Base-by-base conservation (phyloP, 1,140 invertebrate species). In the Hormaphis cornu region DNA sequence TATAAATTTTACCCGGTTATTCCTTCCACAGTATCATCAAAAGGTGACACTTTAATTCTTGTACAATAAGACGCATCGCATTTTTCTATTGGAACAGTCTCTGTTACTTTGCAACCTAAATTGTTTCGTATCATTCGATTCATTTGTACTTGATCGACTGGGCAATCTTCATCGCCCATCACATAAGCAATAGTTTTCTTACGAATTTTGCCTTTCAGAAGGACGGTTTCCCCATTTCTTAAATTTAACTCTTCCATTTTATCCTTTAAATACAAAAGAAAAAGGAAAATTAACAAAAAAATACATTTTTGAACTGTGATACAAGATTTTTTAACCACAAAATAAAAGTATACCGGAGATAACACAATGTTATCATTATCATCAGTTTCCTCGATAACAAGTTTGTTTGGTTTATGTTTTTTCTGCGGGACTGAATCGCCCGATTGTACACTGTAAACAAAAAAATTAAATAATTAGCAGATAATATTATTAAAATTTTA, bases 211-310 rank as follows among this genome's bases (percentile, higher is more conserved):
- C 97, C 97, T 80, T 99, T 98, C 30, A 99, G 78, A 1, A 95
- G 81, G 0, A 99, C 96, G 44, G 97, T 97, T 80, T 99, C 97
- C 54, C 97, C 97, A 50, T 96, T 84, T 79, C 99, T 99, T 37
- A 99, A 81, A 79, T 97, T 92, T 12, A 99, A 83, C 78, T 99
- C 95, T 79, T 99, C 96, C 96, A 99, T 98, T 84, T 99, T 99
- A 10, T 87, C 87, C 88, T 92, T 77, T 63, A 77, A 76, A 70
- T n/a, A n/a, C n/a, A n/a, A n/a, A n/a, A n/a, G n/a, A n/a, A n/a
- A n/a, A n/a, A n/a, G n/a, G n/a, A n/a, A n/a, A n/a, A n/a, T n/a
- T n/a, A n/a, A n/a, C n/a, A n/a, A n/a, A 52, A 26, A 50, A 3
- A 14, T 24, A 26, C 2, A 35, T 37, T 28, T 35, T 12, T 33